Conservation (phyloP, 2,888 invertebrate genomes). For the Diadromus collaris region DNA sequence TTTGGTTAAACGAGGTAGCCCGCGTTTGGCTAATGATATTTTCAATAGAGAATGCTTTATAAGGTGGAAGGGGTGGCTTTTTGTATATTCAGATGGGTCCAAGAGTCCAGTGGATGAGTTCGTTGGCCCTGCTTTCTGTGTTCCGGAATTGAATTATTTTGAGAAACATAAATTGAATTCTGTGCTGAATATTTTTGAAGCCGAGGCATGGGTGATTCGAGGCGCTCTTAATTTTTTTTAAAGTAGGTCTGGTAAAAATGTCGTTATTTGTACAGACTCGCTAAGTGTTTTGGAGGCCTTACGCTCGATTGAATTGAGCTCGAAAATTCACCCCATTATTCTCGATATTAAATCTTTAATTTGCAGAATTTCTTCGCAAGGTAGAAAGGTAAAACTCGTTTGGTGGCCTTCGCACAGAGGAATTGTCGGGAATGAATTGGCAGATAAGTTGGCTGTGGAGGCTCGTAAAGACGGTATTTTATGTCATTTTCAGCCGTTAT, state of each 20-base stretch:
- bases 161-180: background rate
- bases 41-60: background rate
- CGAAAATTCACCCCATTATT: background rate
- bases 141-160: background rate
- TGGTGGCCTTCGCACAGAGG: background rate
- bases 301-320: background rate
- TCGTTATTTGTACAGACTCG: background rate
- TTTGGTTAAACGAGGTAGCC: background rate
- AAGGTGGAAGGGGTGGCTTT: background rate
- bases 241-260: background rate
- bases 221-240: background rate
- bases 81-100: constrained; percentile 4
- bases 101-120: background rate
- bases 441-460: background rate
- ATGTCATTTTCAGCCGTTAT: no score
- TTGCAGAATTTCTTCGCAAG: background rate
- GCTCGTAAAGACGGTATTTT: background rate
- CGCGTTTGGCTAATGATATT: background rate
- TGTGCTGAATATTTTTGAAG: constrained; percentile 3
- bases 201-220: background rate
- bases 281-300: background rate
- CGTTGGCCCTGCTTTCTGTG: background rate
- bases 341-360: background rate
- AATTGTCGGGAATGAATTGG: background rate
- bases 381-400: background rate